Evolutionary conservation across 2,797 vertebrate genomes (phyloP).

Genomic region (Cyprinella venusta): DNA sequence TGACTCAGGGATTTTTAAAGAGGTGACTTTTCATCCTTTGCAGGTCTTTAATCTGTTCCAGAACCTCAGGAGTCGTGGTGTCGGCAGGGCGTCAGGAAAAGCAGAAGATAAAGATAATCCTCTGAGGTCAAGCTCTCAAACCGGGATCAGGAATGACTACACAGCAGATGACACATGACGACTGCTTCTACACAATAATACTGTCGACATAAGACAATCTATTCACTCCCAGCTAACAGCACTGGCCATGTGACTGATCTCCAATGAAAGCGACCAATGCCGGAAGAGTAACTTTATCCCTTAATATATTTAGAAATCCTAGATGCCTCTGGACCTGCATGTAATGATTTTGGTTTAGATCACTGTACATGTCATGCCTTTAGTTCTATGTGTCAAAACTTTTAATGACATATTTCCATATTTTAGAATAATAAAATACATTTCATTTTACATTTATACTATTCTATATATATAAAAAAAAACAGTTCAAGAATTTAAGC

Average conservation of each 20-base stretch:
- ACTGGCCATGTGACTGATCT: background rate
- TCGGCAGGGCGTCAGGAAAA: constrained; percentile 16
- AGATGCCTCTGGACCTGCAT: constrained; percentile 3
- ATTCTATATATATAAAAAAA: background rate
- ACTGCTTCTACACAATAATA: constrained; percentile 28
- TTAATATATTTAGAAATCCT: constrained; percentile 31
- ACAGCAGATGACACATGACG: constrained; percentile 12
- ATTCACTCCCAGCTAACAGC: constrained; percentile 19
- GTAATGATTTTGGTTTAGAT: background rate
- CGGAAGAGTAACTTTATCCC: constrained; percentile 7
- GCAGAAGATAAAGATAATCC: constrained; percentile 46
- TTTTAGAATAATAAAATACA: background rate
- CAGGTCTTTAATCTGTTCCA: background rate
- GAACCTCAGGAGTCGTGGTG: background rate
- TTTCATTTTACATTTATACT: too few relatives aligned
- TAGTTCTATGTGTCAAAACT: background rate
- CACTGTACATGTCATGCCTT: background rate
- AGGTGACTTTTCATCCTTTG: constrained; percentile 25
- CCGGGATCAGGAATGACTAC: constrained; percentile 31
- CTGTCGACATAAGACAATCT: constrained; percentile 25
- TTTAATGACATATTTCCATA: background rate
- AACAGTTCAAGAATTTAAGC: background rate
- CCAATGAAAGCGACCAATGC: background rate
- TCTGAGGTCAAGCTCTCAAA: constrained; percentile 34
- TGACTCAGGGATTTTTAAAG: constrained; percentile 36